phyloP scores from a whole-genome alignment of 2,113 vertebrate species.

The Gasterosteus aculeatus region DNA sequence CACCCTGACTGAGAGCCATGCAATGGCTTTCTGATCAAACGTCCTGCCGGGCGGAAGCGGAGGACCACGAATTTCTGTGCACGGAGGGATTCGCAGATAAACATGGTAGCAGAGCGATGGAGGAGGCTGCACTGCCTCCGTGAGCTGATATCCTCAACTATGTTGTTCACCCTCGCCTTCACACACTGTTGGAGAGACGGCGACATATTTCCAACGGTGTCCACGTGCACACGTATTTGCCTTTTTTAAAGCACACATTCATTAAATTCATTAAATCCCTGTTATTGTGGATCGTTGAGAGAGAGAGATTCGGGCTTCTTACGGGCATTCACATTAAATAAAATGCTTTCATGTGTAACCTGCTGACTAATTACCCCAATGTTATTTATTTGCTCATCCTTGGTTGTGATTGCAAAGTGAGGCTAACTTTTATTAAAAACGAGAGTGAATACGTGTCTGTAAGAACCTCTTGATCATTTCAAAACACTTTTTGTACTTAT shows the following conservation, averaged over 20 bases:
- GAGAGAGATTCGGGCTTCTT: conserved; percentile 3
- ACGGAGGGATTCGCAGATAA: conserved; percentile 1
- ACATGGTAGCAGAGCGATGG: not conserved
- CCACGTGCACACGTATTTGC: conserved; percentile 6
- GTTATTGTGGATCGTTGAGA: conserved; percentile 19
- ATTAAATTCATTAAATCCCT: conserved; percentile 10
- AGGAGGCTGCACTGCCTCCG: not conserved
- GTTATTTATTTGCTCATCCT: not conserved
- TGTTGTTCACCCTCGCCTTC: not conserved
- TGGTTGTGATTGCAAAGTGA: not conserved
- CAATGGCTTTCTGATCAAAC: conserved; percentile 45
- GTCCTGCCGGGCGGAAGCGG: conserved; percentile 4
- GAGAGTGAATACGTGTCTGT: not conserved
- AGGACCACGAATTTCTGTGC: conserved; percentile 33
- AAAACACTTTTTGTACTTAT: not conserved
- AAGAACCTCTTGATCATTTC: not conserved
- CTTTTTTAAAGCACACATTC: conserved; percentile 9
- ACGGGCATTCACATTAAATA: not conserved
- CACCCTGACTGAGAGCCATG: conserved; percentile 47
- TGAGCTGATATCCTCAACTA: not conserved
- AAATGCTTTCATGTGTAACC: not conserved
- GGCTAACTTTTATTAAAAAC: not conserved
- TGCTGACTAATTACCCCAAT: not conserved
- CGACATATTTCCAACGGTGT: not conserved
- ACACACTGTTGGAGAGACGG: conserved; percentile 4